Percentiles rank a stretch among this genome's conserved stretches.
Conservation (phyloP, 2,113 vertebrate species). For the Sakesphorus luctuosus region DNA sequence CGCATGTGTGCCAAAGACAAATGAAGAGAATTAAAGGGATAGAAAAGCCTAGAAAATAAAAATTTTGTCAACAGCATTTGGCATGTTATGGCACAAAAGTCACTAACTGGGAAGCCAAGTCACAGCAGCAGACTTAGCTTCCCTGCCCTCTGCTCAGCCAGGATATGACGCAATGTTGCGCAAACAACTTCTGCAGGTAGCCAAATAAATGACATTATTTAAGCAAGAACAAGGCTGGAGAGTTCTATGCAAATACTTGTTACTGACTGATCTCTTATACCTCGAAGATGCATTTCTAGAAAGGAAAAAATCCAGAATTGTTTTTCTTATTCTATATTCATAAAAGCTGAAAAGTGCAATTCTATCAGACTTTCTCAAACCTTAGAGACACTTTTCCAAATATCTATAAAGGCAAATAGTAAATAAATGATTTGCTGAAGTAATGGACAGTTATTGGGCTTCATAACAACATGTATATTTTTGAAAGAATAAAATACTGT, state of each 20-base stretch:
- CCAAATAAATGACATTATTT: background rate
- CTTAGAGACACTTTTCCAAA: background rate
- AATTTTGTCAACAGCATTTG: background rate
- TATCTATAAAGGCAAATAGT: background rate
- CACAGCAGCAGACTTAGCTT: background rate
- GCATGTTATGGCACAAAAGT: background rate
- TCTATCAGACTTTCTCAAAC: background rate
- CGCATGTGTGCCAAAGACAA: background rate
- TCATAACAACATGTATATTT: background rate
- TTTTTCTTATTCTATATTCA: background rate
- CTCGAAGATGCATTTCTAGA: background rate
- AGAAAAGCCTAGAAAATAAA: background rate
- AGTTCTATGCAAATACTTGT: background rate
- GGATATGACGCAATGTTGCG: fast-evolving
- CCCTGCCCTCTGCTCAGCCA: background rate
- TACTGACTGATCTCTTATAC: background rate
- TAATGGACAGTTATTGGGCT: background rate
- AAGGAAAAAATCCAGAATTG: background rate
- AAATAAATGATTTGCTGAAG: background rate
- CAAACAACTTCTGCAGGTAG: background rate
- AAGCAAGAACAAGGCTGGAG: background rate
- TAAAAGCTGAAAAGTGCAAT: background rate
- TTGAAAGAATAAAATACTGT: background rate
- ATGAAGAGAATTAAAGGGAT: background rate
- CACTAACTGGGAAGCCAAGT: too few relatives aligned